Percentiles rank a stretch among this genome's conserved stretches.
Evolutionary conservation across 37 sponge, comb jelly and placozoan genomes (phyloP).

Genomic region (Dysidea cf. avara): DNA sequence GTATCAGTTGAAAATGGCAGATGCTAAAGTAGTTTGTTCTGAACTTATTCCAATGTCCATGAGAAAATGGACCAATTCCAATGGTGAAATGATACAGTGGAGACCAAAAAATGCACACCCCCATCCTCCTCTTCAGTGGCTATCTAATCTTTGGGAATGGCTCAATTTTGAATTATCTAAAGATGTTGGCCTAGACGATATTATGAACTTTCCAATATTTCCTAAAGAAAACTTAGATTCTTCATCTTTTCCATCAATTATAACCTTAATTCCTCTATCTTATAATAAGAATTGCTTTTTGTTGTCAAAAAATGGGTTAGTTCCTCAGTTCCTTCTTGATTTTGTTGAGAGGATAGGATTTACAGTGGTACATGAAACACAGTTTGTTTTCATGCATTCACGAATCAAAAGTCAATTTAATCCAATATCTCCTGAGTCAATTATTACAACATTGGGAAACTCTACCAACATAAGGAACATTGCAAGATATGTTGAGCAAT

Average conservation of each 20-base stretch:
- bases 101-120: not conserved
- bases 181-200: not conserved
- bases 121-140: constrained; percentile 46
- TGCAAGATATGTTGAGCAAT: too few species aligned
- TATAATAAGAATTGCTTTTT: too few species aligned
- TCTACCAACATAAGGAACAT: too few species aligned
- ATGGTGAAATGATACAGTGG: constrained; percentile 14
- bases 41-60: constrained; percentile 23
- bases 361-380: constrained; percentile 1
- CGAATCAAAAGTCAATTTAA: not conserved
- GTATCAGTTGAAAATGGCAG: constrained; percentile 11
- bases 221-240: not conserved
- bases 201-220: constrained; percentile 25
- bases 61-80: constrained; percentile 15
- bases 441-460: too few species aligned
- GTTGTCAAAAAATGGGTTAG: too few species aligned
- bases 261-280: not conserved
- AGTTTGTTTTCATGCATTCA: constrained; percentile 8
- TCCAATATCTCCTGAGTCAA: too few species aligned
- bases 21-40: constrained; percentile 9
- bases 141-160: constrained; percentile 44
- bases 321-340: not conserved
- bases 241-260: not conserved
- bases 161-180: constrained; percentile 4
- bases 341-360: constrained; percentile 3